Conservation (phyloP, 1,140 invertebrate species). For the Scaptodrosophila lebanonensis region DNA sequence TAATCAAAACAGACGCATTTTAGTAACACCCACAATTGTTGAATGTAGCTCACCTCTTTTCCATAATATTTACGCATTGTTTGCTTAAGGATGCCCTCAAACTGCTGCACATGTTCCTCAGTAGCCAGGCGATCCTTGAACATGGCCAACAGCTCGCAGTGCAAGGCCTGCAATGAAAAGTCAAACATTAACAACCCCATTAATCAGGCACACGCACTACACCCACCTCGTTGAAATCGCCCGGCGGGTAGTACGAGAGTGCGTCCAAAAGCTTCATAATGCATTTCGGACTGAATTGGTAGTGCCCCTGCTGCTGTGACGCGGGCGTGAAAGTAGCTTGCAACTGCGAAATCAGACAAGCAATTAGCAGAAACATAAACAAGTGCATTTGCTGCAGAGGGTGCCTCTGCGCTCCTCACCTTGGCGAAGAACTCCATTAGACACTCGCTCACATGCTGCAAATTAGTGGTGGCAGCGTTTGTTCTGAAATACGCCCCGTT, state of each 20-base stretch:
- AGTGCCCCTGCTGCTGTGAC: conserved; percentile 46
- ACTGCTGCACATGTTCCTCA: conserved; percentile 82
- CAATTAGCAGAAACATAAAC: conserved; percentile 25
- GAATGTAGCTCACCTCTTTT: conserved; percentile 49
- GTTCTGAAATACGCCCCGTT: conserved; percentile 40
- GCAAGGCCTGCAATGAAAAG: conserved; percentile 80
- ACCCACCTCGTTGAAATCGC: conserved; percentile 66
- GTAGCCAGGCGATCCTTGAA: conserved; percentile 88
- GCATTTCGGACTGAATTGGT: conserved; percentile 75
- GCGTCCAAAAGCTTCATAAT: conserved; percentile 66
- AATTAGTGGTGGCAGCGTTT: conserved; percentile 31
- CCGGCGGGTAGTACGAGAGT: conserved; percentile 59
- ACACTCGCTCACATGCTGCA: conserved; percentile 60
- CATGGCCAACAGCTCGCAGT: conserved; percentile 86
- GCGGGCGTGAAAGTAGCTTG: conserved; percentile 44
- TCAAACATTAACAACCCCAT: conserved; percentile 2
- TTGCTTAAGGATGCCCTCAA: conserved; percentile 82
- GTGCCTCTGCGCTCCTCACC: conserved; percentile 36
- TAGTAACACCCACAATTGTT: neutral
- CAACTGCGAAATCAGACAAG: conserved; percentile 33
- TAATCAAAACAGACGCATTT: conserved; percentile 9
- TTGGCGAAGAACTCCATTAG: conserved; percentile 71
- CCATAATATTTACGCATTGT: conserved; percentile 79
- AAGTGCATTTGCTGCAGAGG: neutral
- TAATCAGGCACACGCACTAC: neutral